phyloP scores from a whole-genome alignment of 2,797 vertebrate species.

The Sebastes kiyomatsui region DNA sequence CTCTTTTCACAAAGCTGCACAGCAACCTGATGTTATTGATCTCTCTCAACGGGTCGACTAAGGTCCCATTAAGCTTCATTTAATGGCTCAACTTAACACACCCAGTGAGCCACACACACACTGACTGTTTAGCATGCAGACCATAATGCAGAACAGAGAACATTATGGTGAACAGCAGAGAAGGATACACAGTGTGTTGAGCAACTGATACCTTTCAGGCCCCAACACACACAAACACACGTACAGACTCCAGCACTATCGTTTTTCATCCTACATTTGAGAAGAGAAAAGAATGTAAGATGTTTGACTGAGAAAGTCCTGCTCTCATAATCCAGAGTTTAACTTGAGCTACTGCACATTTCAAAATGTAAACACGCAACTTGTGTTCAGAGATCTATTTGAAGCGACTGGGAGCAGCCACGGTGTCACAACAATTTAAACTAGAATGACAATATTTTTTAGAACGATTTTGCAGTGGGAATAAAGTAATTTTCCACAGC shows the following conservation, averaged over 20 bases:
- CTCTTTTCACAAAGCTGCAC: constrained; percentile 11
- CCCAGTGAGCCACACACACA: neutral
- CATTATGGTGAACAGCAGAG: neutral
- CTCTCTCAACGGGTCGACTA: constrained; percentile 24
- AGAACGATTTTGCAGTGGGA: neutral
- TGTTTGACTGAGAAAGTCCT: neutral
- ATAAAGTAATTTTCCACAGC: neutral
- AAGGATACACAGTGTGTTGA: constrained; percentile 1
- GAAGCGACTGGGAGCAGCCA: neutral
- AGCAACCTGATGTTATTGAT: constrained; percentile 16
- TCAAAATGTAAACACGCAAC: neutral
- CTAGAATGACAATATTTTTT: neutral
- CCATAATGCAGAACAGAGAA: neutral
- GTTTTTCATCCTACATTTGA: constrained; percentile 13
- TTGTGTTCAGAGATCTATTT: neutral
- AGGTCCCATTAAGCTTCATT: constrained; percentile 23
- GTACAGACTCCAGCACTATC: neutral
- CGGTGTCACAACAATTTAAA: neutral
- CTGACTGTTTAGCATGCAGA: neutral
- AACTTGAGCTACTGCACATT: neutral
- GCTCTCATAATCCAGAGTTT: neutral
- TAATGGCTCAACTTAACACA: neutral
- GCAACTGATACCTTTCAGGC: constrained; percentile 10
- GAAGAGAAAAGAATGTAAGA: neutral
- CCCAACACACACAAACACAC: neutral